phyloP scores from a whole-genome alignment of 2,113 vertebrate genomes.

The Symphodus melops region DNA sequence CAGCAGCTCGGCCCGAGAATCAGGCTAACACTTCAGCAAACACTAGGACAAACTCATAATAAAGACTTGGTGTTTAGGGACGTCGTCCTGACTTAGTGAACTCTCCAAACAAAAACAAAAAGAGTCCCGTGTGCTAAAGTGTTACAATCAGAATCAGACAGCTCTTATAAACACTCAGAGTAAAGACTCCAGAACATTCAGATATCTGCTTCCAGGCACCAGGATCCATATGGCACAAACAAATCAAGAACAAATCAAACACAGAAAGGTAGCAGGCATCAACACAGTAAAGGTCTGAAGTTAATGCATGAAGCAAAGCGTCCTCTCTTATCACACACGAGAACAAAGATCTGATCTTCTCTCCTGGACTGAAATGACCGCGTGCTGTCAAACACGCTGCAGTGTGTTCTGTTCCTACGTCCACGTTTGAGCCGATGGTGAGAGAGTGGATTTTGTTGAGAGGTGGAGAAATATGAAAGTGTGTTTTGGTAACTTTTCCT shows the following conservation, averaged over 20 bases:
- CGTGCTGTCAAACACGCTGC: too few relatives aligned
- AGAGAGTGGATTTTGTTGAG: too few relatives aligned
- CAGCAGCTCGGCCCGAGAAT: neutral
- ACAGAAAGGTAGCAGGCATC: conserved; percentile 9
- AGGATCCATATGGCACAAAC: conserved; percentile 55
- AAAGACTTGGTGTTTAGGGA: too few relatives aligned
- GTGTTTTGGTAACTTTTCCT: too few relatives aligned
- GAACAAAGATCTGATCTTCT: neutral
- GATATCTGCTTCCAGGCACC: conserved; percentile 47
- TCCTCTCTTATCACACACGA: too few relatives aligned
- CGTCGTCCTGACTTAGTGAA: too few relatives aligned
- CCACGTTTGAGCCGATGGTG: too few relatives aligned
- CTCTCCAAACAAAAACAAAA: too few relatives aligned
- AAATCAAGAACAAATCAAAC: conserved; percentile 49
- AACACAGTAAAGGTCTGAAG: conserved; percentile 17
- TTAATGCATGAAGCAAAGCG: conserved; percentile 10
- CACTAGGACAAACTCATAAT: too few relatives aligned
- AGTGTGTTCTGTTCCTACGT: neutral
- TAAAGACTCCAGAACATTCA: conserved; percentile 22
- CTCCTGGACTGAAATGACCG: too few relatives aligned
- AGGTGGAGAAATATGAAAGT: too few relatives aligned
- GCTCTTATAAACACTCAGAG: neutral
- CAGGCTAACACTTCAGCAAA: conserved; percentile 21
- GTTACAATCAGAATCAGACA: neutral
- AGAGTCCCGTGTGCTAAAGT: conserved; percentile 33